Percentiles rank a stretch among this genome's conserved stretches.
Evolutionary conservation across 2,113 vertebrate species (phyloP).

Genomic region (Ivindomyrus marchei): DNA sequence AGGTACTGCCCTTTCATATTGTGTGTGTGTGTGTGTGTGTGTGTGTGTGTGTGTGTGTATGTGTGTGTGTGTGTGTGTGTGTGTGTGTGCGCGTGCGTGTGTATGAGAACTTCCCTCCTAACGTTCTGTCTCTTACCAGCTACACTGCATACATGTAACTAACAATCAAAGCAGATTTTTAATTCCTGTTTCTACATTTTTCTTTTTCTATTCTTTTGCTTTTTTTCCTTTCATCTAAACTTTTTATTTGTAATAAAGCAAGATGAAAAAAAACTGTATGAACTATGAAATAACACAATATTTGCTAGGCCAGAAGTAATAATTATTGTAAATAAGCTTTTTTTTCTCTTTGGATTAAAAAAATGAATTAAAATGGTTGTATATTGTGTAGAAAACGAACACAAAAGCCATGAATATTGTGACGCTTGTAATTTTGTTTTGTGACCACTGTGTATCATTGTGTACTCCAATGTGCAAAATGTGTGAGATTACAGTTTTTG

Average conservation of each 20-base stretch:
- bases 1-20: slow-evolving; percentile 23
- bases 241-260: slow-evolving; percentile 53
- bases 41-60: not conserved
- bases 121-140: slow-evolving; percentile 43
- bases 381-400: slow-evolving; percentile 88
- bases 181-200: slow-evolving; percentile 26
- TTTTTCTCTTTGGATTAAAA: slow-evolving; percentile 75
- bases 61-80: slow-evolving; percentile 8
- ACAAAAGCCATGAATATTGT: slow-evolving; percentile 95
- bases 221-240: slow-evolving; percentile 47
- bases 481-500: slow-evolving; percentile 61
- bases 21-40: slow-evolving; percentile 18
- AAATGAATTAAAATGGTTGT: slow-evolving; percentile 69
- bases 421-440: slow-evolving; percentile 93
- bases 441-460: slow-evolving; percentile 86
- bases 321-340: slow-evolving; percentile 88
- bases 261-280: slow-evolving; percentile 53
- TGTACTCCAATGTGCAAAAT: slow-evolving; percentile 85
- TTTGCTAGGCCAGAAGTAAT: slow-evolving; percentile 73
- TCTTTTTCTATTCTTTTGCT: slow-evolving; percentile 25
- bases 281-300: slow-evolving; percentile 60
- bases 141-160: slow-evolving; percentile 48
- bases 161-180: slow-evolving; percentile 35
- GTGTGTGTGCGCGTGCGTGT: slow-evolving; percentile 9
- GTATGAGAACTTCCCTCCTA: slow-evolving; percentile 30